phyloP scores from a whole-genome alignment of 2,797 vertebrate genomes.

The Fratercula arctica region DNA sequence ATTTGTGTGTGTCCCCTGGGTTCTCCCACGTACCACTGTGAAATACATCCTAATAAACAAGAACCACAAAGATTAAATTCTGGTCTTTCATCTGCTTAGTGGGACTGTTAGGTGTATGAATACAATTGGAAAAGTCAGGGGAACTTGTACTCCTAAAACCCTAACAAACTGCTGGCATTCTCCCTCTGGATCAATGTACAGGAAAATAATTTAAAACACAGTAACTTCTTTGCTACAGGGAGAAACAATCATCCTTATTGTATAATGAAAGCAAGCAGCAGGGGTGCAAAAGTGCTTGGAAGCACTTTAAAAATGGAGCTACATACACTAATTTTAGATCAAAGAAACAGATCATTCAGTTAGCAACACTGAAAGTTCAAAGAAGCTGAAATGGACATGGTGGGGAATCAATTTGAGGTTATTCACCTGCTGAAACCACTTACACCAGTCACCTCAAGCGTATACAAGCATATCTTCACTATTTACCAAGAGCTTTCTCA shows the following conservation, averaged over 20 bases:
- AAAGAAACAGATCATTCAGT: constrained; percentile 24
- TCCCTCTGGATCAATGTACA: background rate
- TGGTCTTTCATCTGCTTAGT: background rate
- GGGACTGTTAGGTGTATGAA: background rate
- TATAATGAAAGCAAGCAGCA: constrained; percentile 7
- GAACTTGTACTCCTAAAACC: background rate
- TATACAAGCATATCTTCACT: background rate
- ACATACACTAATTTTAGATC: constrained; percentile 29
- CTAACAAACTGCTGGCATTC: background rate
- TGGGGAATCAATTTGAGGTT: background rate
- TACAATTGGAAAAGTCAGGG: background rate
- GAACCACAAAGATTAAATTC: background rate
- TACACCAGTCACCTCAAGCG: background rate
- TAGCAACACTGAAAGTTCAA: background rate
- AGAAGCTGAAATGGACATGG: background rate
- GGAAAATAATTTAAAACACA: background rate
- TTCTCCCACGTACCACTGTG: background rate
- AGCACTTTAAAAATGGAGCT: background rate
- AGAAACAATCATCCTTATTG: background rate
- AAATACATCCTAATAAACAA: constrained; percentile 5
- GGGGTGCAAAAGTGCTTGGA: background rate
- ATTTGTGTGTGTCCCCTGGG: background rate
- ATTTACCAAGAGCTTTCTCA: background rate
- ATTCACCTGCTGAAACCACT: background rate
- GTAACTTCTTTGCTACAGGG: background rate